These are phyloP conservation scores for Toxostoma redivivum DNA, from an alignment of 2,113 vertebrate species.

Conservation along the genomic window DNA sequence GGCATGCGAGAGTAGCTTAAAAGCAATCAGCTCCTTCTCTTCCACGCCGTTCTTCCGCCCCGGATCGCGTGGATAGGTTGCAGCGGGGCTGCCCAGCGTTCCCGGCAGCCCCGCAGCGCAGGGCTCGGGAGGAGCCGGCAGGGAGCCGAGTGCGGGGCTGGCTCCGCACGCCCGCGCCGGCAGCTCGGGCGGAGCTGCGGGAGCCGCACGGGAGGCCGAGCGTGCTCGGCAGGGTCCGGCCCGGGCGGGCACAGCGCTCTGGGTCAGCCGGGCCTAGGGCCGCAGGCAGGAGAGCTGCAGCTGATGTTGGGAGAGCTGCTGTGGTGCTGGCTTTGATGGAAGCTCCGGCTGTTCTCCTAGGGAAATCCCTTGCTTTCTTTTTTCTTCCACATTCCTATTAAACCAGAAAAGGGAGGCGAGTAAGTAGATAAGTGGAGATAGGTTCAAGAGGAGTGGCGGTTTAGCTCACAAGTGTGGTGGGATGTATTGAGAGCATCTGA, in stretches of 20 bases:
- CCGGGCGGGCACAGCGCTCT: background rate
- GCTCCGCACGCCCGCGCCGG: background rate
- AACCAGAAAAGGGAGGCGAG: background rate
- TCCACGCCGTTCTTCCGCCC: background rate
- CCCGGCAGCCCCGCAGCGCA: background rate
- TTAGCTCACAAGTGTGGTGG: background rate
- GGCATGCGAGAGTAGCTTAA: background rate
- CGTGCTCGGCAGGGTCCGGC: accelerated
- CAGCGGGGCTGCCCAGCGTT: accelerated
- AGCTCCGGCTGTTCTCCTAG: background rate
- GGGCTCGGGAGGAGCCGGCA: background rate
- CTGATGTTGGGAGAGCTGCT: background rate
- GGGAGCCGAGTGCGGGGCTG: background rate
- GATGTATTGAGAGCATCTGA: background rate
- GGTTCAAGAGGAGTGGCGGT: background rate
- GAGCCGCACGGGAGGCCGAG: accelerated
- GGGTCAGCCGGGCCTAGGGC: background rate
- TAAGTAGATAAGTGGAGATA: background rate
- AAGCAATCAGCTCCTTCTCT: background rate
- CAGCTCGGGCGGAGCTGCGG: accelerated
- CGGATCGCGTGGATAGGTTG: accelerated
- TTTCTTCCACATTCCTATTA: background rate
- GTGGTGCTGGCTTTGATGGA: background rate
- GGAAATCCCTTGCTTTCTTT: background rate
- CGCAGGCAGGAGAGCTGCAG: background rate